Evolutionary conservation across 1,140 invertebrate species (phyloP).

Genomic region (Colletes gigas): DNA sequence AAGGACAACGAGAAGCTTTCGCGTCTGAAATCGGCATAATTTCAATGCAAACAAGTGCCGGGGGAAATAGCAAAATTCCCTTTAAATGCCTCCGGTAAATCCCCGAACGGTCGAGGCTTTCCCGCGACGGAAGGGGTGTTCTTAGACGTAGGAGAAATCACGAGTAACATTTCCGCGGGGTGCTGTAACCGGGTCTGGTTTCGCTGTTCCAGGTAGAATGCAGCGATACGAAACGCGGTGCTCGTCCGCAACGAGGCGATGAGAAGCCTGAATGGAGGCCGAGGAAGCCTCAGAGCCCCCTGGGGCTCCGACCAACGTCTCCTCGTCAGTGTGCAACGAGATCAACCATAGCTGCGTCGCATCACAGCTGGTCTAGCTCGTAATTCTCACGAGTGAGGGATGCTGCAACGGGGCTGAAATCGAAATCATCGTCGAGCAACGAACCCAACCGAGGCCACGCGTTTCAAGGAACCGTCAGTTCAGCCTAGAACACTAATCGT

Average conservation of each 20-base stretch:
- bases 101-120: neutral
- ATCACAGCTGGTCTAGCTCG: conserved; percentile 37
- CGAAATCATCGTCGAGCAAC: neutral
- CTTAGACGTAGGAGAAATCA: neutral
- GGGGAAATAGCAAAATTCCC: neutral
- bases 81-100: neutral
- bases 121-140: neutral
- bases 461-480: neutral
- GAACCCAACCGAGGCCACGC: neutral
- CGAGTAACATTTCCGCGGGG: neutral
- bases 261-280: conserved; percentile 78
- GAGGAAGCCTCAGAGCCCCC: conserved; percentile 79
- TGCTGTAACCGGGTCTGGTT: neutral
- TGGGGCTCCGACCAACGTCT: conserved; percentile 74
- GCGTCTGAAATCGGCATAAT: neutral
- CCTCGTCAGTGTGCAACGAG: conserved; percentile 57
- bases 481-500: neutral
- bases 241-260: conserved; percentile 72
- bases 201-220: conserved; percentile 71
- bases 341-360: conserved; percentile 42
- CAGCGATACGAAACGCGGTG: conserved; percentile 63
- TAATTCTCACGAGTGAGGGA: too few species aligned
- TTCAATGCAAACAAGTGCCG: neutral
- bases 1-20: neutral
- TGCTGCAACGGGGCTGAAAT: neutral